Conservation (phyloP, 2,113 vertebrate genomes). For the Eptesicus fuscus region DNA sequence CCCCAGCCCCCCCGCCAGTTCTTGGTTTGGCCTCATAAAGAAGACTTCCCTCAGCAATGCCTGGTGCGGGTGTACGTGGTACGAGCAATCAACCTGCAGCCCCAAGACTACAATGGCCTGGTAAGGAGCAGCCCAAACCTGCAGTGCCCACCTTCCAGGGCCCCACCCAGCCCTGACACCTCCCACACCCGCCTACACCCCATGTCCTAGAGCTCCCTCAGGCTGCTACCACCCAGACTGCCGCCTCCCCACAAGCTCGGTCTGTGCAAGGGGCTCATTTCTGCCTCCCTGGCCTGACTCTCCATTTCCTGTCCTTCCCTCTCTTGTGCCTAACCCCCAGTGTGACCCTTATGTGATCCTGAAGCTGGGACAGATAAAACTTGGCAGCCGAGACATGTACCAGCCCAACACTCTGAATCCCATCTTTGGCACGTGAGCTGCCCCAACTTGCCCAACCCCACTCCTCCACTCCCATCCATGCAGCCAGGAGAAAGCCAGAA, state of each 20-base stretch:
- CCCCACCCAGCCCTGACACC: rapidly evolving
- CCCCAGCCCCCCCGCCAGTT: constrained; percentile 64
- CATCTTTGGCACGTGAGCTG: constrained; percentile 79
- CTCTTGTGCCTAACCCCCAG: constrained; percentile 51
- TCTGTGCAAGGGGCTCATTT: neutral
- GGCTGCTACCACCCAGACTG: neutral
- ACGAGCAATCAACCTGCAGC: constrained; percentile 78
- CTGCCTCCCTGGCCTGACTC: neutral
- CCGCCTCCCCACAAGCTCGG: neutral
- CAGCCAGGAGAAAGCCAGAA: neutral
- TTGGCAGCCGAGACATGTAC: constrained; percentile 76
- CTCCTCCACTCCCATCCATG: neutral
- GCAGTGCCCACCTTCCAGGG: rapidly evolving
- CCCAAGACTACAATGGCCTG: constrained; percentile 80
- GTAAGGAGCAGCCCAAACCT: constrained; percentile 43
- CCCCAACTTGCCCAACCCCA: neutral
- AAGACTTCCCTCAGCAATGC: constrained; percentile 74
- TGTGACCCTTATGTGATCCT: constrained; percentile 83
- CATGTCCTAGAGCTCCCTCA: neutral
- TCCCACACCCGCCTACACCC: too few species aligned
- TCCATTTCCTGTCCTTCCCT: neutral
- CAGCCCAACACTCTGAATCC: constrained; percentile 84
- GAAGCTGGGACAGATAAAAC: constrained; percentile 71
- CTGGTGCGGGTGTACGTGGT: constrained; percentile 80
- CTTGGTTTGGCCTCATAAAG: constrained; percentile 61